Base-by-base conservation (phyloP, 2,113 vertebrate genomes). In the Oreotragus oreotragus region DNA sequence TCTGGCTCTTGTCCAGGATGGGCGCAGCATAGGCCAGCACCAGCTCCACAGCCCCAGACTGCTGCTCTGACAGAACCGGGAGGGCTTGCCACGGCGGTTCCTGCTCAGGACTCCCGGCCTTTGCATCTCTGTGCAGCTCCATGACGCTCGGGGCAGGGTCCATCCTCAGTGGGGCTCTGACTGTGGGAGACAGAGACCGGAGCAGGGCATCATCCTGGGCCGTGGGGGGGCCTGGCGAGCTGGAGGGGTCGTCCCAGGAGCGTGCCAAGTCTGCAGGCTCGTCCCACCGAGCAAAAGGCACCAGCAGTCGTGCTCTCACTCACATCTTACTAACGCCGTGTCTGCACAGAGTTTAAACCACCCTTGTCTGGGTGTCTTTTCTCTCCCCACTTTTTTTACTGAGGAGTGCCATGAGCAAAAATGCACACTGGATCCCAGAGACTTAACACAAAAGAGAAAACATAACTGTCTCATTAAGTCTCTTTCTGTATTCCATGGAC, bases 1-100 rank as follows among this genome's bases (percentile, higher is more conserved):
- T 99, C 97, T 99, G 98, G 23, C 98, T 99, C 97, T 99, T 99
- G 98, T 99, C 95, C 0, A 99, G 91, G n/a, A 99, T 96, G 0
- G 99, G 99, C 0, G 99, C 99, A 0, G 99, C 99, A 0, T 99
- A 99, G 3, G 99, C 98, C 8, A 98, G 96, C 1, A 99, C 97
- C 70, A 99, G 97, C 95, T 98, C 98, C 0, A 99, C 89, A 0
- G 98, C 98, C 60, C 96, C 90, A 0, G 98, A 99, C 96, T 99
- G 98, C 95, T 98, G 98, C 55, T 99, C 99, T 0, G 99, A 99
- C 80, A 99, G 99, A 1, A 99, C 99, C 0, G 99, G 99, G 45
- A 98, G 49, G 17, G 98, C 98, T 0, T 98, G 97, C 99, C 99
- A 99, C 1, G 97, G 93, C 0, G 81, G 5, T 39, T 98, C 98